Evolutionary conservation across 2,797 vertebrate species (phyloP).

Genomic region (Lophius americanus): DNA sequence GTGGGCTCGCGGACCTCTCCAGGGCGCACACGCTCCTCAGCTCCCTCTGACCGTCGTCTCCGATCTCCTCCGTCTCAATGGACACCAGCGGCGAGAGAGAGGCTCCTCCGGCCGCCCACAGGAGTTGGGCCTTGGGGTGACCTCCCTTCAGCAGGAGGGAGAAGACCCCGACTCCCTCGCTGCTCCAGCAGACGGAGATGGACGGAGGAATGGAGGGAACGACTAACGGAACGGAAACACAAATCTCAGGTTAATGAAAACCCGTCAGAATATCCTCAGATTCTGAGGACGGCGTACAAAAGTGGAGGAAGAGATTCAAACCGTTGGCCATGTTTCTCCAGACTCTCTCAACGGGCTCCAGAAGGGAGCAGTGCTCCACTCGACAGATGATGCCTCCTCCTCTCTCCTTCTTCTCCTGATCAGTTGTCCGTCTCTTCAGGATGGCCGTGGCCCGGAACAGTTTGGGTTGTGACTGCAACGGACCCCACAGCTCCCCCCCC

Average conservation of each 20-base stretch:
- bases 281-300: no score
- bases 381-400: slow-evolving; percentile 74
- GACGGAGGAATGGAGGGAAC: slow-evolving; percentile 74
- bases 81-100: slow-evolving; percentile 71
- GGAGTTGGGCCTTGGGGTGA: slow-evolving; percentile 64
- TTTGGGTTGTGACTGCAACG: slow-evolving; percentile 68
- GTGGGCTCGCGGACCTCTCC: slow-evolving; percentile 54
- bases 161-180: slow-evolving; percentile 80
- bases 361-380: slow-evolving; percentile 79
- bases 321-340: slow-evolving; percentile 73
- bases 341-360: slow-evolving; percentile 74
- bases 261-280: no score
- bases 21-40: slow-evolving; percentile 80
- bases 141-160: slow-evolving; percentile 78
- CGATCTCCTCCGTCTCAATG: slow-evolving; percentile 75
- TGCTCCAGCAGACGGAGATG: slow-evolving; percentile 85
- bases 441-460: slow-evolving; percentile 72
- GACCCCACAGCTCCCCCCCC: slow-evolving; percentile 80
- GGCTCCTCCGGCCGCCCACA: slow-evolving; percentile 78
- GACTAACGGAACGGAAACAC: slow-evolving; percentile 46
- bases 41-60: slow-evolving; percentile 70
- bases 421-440: slow-evolving; percentile 46
- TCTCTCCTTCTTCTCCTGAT: slow-evolving; percentile 49
- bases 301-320: slow-evolving; percentile 39
- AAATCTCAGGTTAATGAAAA: background rate